Percentiles rank a stretch among this genome's conserved stretches.
phyloP scores from a whole-genome alignment of 2,888 invertebrate genomes.

The Lottia gigantea region DNA sequence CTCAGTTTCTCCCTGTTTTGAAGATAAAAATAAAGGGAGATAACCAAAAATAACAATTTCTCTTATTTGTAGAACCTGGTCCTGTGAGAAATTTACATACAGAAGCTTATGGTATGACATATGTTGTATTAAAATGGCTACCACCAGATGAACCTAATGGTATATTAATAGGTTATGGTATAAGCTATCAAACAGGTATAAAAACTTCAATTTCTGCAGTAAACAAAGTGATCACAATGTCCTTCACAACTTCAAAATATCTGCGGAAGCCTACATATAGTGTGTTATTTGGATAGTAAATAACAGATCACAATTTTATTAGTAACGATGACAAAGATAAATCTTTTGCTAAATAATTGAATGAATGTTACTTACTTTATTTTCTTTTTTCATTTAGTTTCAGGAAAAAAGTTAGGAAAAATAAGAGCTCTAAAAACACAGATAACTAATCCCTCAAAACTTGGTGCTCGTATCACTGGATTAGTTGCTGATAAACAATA shows the following conservation, averaged over 20 bases:
- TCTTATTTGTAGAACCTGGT: slow-evolving; percentile 49
- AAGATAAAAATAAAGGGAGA: slow-evolving; percentile 45
- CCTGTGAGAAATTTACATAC: slow-evolving; percentile 49
- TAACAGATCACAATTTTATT: no score
- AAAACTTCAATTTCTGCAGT: neutral
- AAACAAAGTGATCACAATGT: no score
- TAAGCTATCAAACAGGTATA: slow-evolving; percentile 82
- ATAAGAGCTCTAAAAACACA: slow-evolving; percentile 79
- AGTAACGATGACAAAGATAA: no score
- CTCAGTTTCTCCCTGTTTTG: no score
- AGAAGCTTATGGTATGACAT: slow-evolving; percentile 55
- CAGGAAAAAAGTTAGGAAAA: slow-evolving; percentile 69
- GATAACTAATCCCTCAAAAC: slow-evolving; percentile 81
- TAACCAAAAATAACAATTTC: slow-evolving; percentile 22
- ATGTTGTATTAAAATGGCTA: slow-evolving; percentile 83
- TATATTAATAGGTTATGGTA: slow-evolving; percentile 88
- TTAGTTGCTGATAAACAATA: slow-evolving; percentile 91
- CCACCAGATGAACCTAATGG: slow-evolving; percentile 96
- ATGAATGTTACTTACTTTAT: neutral
- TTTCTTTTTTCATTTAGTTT: slow-evolving; percentile 59
- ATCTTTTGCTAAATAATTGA: neutral
- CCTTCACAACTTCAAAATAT: no score
- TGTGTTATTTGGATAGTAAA: no score
- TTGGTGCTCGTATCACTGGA: slow-evolving; percentile 86
- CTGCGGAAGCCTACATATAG: no score